A percentile compares a stretch with the other conserved stretches of the same genome.
Evolutionary conservation across 2,113 vertebrate genomes (phyloP).

Genomic region (Clarias batrachus): DNA sequence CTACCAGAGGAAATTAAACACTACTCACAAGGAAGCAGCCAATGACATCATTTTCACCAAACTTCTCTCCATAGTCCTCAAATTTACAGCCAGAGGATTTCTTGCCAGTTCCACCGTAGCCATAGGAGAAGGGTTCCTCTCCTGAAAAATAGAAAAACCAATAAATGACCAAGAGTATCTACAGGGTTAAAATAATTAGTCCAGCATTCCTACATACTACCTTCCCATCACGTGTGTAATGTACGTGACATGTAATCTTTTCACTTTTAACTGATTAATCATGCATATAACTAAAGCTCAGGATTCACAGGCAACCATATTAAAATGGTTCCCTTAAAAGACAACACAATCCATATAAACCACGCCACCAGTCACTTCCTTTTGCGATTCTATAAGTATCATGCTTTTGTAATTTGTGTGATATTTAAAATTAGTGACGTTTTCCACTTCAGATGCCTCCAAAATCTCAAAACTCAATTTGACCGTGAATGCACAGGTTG

Average conservation of each 20-base stretch:
- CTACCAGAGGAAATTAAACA: not conserved
- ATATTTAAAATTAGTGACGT: no score
- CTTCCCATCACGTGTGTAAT: not conserved
- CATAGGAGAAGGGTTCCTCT: slow-evolving; percentile 79
- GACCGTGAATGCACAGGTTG: no score
- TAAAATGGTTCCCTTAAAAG: not conserved
- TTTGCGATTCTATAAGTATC: no score
- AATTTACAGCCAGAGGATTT: slow-evolving; percentile 78
- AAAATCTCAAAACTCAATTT: no score
- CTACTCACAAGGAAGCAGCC: slow-evolving; percentile 76
- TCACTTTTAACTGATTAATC: not conserved
- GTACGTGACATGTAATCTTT: not conserved
- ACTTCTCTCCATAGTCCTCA: slow-evolving; percentile 79
- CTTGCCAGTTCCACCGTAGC: slow-evolving; percentile 80
- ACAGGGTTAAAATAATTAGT: not conserved
- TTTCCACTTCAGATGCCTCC: no score
- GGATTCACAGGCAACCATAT: not conserved
- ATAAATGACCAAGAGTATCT: not conserved
- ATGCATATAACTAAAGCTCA: not conserved
- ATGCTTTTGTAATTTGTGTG: no score
- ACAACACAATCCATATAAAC: not conserved
- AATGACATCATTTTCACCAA: slow-evolving; percentile 80
- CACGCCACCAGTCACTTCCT: no score
- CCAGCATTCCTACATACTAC: not conserved
- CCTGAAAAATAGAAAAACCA: slow-evolving; percentile 60